Percentiles rank a stretch among this genome's conserved stretches.
Conservation (phyloP, 2,888 invertebrate species). For the Entomobrya multifasciata region DNA sequence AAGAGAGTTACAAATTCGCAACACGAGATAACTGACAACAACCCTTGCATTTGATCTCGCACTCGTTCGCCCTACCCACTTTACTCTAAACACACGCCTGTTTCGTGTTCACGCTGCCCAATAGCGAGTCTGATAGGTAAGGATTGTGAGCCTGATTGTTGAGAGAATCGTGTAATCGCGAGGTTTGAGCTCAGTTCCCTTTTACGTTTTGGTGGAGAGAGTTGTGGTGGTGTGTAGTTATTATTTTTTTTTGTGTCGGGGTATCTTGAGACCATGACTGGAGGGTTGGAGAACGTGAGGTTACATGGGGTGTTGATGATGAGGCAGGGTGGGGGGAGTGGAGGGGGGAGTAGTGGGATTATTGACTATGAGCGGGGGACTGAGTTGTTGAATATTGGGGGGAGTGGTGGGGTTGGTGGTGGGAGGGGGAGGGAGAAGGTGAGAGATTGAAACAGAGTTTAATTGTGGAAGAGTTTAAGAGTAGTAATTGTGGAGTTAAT, state of each 20-base stretch:
- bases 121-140: too few relatives aligned
- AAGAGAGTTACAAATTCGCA: not conserved
- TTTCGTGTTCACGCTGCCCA: not conserved
- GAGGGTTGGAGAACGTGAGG: slow-evolving; percentile 20
- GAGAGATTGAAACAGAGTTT: not conserved
- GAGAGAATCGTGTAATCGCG: too few relatives aligned
- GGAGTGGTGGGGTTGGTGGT: slow-evolving; percentile 14
- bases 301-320: slow-evolving; percentile 26
- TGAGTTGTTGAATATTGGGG: slow-evolving; percentile 20
- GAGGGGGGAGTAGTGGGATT: not conserved
- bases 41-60: too few relatives aligned
- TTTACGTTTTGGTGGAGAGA: slow-evolving; percentile 3
- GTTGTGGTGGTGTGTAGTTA: too few relatives aligned
- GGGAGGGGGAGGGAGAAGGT: not conserved
- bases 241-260: not conserved
- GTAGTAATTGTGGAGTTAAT: too few relatives aligned
- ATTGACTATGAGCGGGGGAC: not conserved
- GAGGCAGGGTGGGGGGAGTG: not conserved
- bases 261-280: slow-evolving; percentile 17
- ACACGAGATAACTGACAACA: too few relatives aligned
- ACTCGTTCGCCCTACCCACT: too few relatives aligned
- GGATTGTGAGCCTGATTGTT: too few relatives aligned
- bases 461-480: too few relatives aligned
- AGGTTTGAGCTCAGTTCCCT: not conserved
- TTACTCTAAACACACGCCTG: too few relatives aligned